Evolutionary conservation across 2,113 vertebrate genomes (phyloP).

Genomic region (Fregetta grallaria): DNA sequence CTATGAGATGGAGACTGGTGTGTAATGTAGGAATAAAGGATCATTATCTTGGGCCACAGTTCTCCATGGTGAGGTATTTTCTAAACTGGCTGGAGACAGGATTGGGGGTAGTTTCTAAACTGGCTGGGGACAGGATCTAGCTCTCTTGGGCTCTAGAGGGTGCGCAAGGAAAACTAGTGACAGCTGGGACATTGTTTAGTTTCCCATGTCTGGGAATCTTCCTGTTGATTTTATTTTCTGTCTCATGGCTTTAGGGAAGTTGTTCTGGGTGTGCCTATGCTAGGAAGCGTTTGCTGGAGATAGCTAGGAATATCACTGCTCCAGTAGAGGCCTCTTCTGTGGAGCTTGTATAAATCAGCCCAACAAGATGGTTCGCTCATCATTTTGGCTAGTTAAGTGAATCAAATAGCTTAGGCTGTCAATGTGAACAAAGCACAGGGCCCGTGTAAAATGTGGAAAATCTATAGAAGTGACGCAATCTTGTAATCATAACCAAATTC

Average conservation of each 20-base stretch:
- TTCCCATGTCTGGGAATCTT: not conserved
- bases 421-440: not conserved
- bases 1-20: fast-evolving
- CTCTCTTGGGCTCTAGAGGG: not conserved
- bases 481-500: not conserved
- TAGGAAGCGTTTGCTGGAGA: not conserved
- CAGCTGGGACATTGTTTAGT: not conserved
- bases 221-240: not conserved
- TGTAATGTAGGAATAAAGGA: not conserved
- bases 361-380: not conserved
- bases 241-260: not conserved
- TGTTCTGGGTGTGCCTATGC: fast-evolving
- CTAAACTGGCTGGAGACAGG: not conserved
- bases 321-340: not conserved
- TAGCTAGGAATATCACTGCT: not conserved
- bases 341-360: not conserved
- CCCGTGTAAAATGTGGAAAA: not conserved
- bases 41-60: fast-evolving
- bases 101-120: not conserved
- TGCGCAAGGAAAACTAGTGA: not conserved
- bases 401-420: not conserved
- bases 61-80: not conserved
- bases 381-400: not conserved
- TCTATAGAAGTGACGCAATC: fast-evolving
- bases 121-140: not conserved